Percentiles rank a stretch among this genome's conserved stretches.
These are phyloP conservation scores for Calliopum simillimum DNA, from an alignment of 2,888 invertebrate genomes.

Conservation along the genomic window DNA sequence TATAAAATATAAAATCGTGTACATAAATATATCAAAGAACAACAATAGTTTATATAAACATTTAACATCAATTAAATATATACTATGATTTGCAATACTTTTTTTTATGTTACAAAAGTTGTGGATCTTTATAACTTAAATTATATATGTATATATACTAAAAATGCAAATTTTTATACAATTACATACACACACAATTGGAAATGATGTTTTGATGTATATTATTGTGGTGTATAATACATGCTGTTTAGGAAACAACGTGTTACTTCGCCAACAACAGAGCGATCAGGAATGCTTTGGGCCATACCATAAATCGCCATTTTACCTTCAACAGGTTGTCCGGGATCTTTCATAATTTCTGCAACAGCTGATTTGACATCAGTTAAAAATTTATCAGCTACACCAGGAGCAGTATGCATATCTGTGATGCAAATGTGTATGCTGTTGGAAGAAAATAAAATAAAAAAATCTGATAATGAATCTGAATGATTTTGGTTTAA, in stretches of 20 bases:
- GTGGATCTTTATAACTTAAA: no score
- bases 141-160: no score
- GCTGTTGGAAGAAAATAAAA: conserved; percentile 67
- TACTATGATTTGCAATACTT: no score
- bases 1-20: no score
- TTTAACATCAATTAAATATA: no score
- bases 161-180: no score
- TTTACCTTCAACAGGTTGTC: conserved; percentile 78
- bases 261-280: conserved; percentile 90
- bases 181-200: not conserved
- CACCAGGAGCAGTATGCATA: conserved; percentile 86
- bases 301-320: conserved; percentile 73
- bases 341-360: conserved; percentile 76
- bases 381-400: conserved; percentile 85
- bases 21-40: not conserved
- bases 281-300: conserved; percentile 90
- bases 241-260: conserved; percentile 88
- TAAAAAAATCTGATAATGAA: not conserved
- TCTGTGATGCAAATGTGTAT: conserved; percentile 95
- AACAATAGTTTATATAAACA: not conserved
- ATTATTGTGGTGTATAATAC: conserved; percentile 74
- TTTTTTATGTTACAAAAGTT: no score
- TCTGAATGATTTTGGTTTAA: not conserved
- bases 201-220: conserved; percentile 20
- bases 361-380: conserved; percentile 77